Base-by-base conservation (phyloP, 2,888 invertebrate genomes). In the Synergus gifuensis region DNA sequence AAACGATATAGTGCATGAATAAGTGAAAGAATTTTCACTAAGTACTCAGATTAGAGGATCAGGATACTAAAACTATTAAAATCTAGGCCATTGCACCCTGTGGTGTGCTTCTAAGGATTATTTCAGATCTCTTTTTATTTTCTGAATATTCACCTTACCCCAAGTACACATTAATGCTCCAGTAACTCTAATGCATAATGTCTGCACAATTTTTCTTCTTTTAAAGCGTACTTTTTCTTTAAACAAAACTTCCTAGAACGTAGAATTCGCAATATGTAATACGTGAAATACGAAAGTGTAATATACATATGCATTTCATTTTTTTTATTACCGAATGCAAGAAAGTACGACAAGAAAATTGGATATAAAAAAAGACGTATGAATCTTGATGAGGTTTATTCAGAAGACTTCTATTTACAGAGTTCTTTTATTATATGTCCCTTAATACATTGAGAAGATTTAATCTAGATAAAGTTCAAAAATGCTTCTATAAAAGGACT, bases 51-150 rank as follows among this genome's bases (percentile, higher is more conserved):
- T 73, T 73, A 36, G 73, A 73, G 46, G 18, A 16, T 69, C 46
- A 46, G 49, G 28, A 69, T 16, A 69, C 36, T 28, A 54, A 36
- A 16, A 16, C 36, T 4, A 49, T 54, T 54, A 73, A 49, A 73
- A 73, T 54, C 11, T 73, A 40, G 73, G 73, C 11, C 73, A 73
- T 73, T 36, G 73, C 54, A 73, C 73, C 73, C 54, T 36, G 49
- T 73, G 54, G 73, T 16, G 36, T 22, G 4, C 46, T 69, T 49
- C 46, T n/a, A 9, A n/a, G 22, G 54, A 54, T 54, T 73, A 73
- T 73, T 54, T 28, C n/a, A 16, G n/a, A 36, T 54, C 16, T 69
- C 9, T 54, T 73, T 73, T 54, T 40, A 73, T n/a, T 49, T 22
- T 49, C 46, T 69, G 22, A 22, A 44, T 69, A 69, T n/a, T 67